phyloP scores from a whole-genome alignment of 2,888 invertebrate genomes.

The Cinara cedri region DNA sequence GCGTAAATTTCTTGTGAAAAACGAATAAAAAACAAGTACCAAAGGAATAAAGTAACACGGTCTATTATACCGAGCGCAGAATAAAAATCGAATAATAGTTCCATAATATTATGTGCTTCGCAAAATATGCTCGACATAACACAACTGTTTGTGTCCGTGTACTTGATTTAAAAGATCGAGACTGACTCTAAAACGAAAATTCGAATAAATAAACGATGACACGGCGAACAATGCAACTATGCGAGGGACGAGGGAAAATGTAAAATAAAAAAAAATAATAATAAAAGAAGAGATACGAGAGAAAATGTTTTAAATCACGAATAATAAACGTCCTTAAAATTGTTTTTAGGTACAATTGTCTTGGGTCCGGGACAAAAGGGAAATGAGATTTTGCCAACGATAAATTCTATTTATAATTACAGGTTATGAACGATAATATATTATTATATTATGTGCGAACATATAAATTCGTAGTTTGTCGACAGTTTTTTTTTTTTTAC shows the following conservation, averaged over 20 bases:
- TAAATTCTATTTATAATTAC: slow-evolving; percentile 37
- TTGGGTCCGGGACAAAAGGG: slow-evolving; percentile 25
- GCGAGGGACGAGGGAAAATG: slow-evolving; percentile 12
- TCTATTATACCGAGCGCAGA: neutral
- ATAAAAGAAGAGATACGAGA: slow-evolving; percentile 17
- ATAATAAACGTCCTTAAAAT: slow-evolving; percentile 46
- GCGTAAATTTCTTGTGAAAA: slow-evolving; percentile 4
- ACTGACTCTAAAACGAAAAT: slow-evolving; percentile 24
- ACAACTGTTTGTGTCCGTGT: slow-evolving; percentile 61
- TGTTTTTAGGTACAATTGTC: slow-evolving; percentile 39
- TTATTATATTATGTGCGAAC: neutral
- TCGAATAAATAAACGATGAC: slow-evolving; percentile 50
- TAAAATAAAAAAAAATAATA: too few relatives aligned
- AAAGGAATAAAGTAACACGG: neutral
- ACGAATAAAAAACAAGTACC: neutral
- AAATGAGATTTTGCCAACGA: slow-evolving; percentile 40
- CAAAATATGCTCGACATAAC: neutral
- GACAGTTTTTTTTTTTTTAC: neutral
- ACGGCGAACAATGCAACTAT: slow-evolving; percentile 17
- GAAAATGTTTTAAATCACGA: slow-evolving; percentile 44
- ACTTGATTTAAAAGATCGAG: slow-evolving; percentile 46
- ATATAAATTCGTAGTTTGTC: slow-evolving; percentile 1
- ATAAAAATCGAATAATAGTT: slow-evolving; percentile 44
- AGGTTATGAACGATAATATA: slow-evolving; percentile 14
- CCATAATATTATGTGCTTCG: slow-evolving; percentile 20